A percentile compares a stretch with the other conserved stretches of the same genome.
Conservation (phyloP, 2,797 vertebrate species). For the Fistularia tabacaria region DNA sequence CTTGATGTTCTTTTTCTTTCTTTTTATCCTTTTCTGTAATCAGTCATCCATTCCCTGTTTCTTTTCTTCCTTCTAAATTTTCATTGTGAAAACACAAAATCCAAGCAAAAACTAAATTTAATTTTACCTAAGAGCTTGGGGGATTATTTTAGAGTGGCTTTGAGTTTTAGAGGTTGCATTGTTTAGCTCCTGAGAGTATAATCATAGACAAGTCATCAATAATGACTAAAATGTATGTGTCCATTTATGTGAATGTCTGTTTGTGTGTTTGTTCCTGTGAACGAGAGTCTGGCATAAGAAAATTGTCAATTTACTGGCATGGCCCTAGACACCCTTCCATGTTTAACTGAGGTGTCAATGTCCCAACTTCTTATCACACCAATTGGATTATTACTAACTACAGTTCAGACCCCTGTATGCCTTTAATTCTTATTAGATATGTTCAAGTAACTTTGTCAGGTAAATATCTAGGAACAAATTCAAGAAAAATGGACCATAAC, state of each 20-base stretch:
- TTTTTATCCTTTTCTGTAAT: not conserved
- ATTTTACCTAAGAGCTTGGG: constrained; percentile 29
- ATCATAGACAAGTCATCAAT: constrained; percentile 60
- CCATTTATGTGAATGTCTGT: not conserved
- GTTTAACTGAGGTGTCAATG: constrained; percentile 59
- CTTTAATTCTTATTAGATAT: constrained; percentile 30
- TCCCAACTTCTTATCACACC: constrained; percentile 50
- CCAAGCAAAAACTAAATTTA: constrained; percentile 17
- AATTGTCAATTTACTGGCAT: constrained; percentile 44
- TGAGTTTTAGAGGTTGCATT: constrained; percentile 58
- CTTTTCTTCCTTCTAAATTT: not conserved
- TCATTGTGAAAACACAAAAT: constrained; percentile 40
- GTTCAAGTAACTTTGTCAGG: constrained; percentile 27
- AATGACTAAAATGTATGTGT: constrained; percentile 54
- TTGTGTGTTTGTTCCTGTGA: constrained; percentile 13
- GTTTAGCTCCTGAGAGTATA: constrained; percentile 54
- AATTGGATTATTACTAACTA: constrained; percentile 56
- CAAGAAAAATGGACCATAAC: not conserved
- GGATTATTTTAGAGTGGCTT: constrained; percentile 63
- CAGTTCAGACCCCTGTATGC: constrained; percentile 41
- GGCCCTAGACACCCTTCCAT: constrained; percentile 44
- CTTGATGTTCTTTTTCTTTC: not conserved
- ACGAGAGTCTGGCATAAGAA: constrained; percentile 36
- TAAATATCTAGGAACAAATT: constrained; percentile 14
- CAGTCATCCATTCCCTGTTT: no score